Evolutionary conservation across 2,888 invertebrate genomes (phyloP), one percentile per base, ranked within the genome.

Genomic region (Acrocera orbiculus): DNA sequence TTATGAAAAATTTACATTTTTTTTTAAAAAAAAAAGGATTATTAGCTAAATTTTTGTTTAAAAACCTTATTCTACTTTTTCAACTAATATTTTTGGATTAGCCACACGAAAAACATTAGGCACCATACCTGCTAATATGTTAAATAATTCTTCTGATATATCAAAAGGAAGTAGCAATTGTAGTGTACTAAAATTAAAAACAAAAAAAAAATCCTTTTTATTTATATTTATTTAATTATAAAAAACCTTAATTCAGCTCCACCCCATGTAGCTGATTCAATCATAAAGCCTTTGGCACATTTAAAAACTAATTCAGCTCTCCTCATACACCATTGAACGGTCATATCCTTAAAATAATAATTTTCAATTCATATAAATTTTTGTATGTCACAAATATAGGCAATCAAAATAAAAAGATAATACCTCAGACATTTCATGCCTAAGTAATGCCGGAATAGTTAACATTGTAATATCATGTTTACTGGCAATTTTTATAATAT

Each of bases 271-370:
- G 85, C 81, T 69, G 90, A 87, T 67, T 98, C 98, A 60, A 99
- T 90, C 85, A 98, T 86, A 62, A 96, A 98, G 4, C 98, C 98
- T 65, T 98, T 99, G 33, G 93, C 86, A 63, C 98, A 99, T 63
- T 99, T 98, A 52, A 95, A 89, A 38, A 98, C 83, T 42, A 98
- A 66, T 63, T 98, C 98, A 2, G 96, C 95, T 48, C 96, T 67
- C 49, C 89, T 82, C 52, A 83, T 71, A 61, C 95, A 96, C 96
- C 96, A 98, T 22, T 80, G 75, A 33, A 90, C 79, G 0, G 93
- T 95, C 87, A 92, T 86, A 53, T 86, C 85, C 77, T 80, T 48
- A n/a, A 50, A 47, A 30, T 22, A 16, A 24, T 9, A 40, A 38
- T 5, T 8, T 15, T 36, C 15, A 30, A 27, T 31, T 32, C 8